These are phyloP conservation scores for Puntigrus tetrazona DNA, from an alignment of 2,113 vertebrate genomes.

Conservation along the genomic window DNA sequence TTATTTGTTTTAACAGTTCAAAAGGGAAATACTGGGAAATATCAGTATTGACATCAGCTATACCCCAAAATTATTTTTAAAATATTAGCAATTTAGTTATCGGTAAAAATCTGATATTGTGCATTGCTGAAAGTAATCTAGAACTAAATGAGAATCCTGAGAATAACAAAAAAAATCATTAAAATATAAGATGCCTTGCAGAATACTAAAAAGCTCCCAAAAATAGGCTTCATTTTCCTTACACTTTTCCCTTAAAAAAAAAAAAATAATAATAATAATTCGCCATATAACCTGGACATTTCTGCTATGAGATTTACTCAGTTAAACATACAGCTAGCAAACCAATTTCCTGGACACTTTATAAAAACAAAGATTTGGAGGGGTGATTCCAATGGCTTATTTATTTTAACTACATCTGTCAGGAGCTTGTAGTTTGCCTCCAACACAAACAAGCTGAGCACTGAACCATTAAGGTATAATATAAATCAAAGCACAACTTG, in stretches of 20 bases:
- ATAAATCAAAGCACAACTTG: neutral
- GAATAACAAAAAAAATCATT: neutral
- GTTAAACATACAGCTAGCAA: neutral
- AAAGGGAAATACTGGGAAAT: too few relatives aligned
- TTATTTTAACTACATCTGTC: slow-evolving; percentile 5
- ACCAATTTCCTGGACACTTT: neutral
- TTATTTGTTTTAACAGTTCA: too few relatives aligned
- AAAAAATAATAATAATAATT: neutral
- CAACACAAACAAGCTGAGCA: neutral
- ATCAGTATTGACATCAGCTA: too few relatives aligned
- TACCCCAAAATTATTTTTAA: too few relatives aligned
- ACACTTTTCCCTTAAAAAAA: neutral
- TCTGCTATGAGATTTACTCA: neutral
- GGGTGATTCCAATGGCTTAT: slow-evolving; percentile 6
- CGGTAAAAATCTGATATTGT: too few relatives aligned
- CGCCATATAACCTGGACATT: neutral
- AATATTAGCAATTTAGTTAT: too few relatives aligned
- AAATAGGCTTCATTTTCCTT: neutral
- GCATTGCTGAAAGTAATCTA: neutral
- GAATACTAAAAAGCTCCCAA: neutral
- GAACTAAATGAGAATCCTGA: neutral
- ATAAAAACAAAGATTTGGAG: neutral
- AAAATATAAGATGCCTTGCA: neutral
- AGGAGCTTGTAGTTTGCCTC: neutral
- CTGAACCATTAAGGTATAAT: slow-evolving; percentile 7